Percentiles rank a stretch among this genome's conserved stretches.
phyloP scores from a whole-genome alignment of 2,113 vertebrate species.

The Silurus meridionalis region DNA sequence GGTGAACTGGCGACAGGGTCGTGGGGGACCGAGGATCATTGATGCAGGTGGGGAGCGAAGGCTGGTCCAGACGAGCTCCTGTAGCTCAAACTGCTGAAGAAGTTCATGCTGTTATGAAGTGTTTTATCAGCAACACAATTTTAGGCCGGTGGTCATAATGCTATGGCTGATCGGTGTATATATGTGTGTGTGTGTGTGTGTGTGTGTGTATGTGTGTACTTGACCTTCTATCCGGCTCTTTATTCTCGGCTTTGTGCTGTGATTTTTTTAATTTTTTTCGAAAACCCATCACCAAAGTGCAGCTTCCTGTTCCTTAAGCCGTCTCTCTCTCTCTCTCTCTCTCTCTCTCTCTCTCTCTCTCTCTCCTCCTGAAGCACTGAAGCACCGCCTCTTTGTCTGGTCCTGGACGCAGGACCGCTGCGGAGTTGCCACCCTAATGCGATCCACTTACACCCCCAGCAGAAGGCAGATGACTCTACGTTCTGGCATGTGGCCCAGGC shows the following conservation, averaged over 20 bases:
- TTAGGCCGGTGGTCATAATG: too few species aligned
- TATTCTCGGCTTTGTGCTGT: conserved; percentile 1
- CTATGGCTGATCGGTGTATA: neutral
- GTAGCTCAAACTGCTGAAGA: too few species aligned
- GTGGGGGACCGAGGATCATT: too few species aligned
- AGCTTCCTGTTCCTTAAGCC: conserved; percentile 1
- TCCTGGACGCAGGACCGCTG: conserved; percentile 8
- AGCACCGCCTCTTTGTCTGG: conserved; percentile 28
- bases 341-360: neutral
- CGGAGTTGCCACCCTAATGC: conserved; percentile 19
- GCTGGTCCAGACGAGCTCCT: too few species aligned
- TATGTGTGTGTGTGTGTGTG: conserved; percentile 7
- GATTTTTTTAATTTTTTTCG: neutral
- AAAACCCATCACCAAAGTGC: conserved; percentile 14
- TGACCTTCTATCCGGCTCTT: neutral
- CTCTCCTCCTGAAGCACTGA: neutral
- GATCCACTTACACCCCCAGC: conserved; percentile 44
- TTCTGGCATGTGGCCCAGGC: conserved; percentile 32
- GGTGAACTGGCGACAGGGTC: too few species aligned
- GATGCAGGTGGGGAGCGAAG: too few species aligned
- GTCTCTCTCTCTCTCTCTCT: neutral
- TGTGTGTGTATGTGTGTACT: neutral
- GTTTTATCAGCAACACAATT: too few species aligned
- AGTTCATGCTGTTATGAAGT: too few species aligned
- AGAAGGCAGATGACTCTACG: conserved; percentile 42